These are phyloP conservation scores for Agrotis segetum DNA, from an alignment of 2,888 invertebrate species.

Conservation along the genomic window DNA sequence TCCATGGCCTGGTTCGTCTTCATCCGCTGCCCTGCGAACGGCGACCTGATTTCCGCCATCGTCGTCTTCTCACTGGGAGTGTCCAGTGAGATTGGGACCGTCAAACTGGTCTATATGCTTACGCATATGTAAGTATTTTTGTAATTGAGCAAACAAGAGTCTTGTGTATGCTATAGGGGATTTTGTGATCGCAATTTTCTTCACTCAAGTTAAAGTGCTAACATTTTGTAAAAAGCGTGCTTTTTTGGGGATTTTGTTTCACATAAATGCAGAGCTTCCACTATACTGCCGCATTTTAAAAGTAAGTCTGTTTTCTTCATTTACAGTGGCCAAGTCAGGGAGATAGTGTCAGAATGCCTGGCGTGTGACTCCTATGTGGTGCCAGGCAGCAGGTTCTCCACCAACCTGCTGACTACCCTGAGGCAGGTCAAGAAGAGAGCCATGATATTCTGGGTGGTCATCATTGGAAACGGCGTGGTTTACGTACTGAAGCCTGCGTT, in stretches of 20 bases:
- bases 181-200: too few species aligned
- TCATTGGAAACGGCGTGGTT: constrained; percentile 72
- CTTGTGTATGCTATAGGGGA: too few species aligned
- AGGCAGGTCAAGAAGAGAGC: constrained; percentile 75
- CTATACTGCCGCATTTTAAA: too few species aligned
- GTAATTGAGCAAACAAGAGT: too few species aligned
- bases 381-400: constrained; percentile 70
- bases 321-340: constrained; percentile 68
- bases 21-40: constrained; percentile 66
- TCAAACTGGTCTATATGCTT: constrained; percentile 74
- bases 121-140: constrained; percentile 68
- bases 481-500: constrained; percentile 72
- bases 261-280: too few species aligned
- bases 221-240: too few species aligned
- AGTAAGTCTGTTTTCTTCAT: background rate
- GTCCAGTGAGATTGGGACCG: constrained; percentile 74
- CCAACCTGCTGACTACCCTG: constrained; percentile 68
- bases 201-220: too few species aligned
- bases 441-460: constrained; percentile 73
- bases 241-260: too few species aligned
- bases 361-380: constrained; percentile 65
- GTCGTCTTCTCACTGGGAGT: constrained; percentile 74
- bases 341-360: constrained; percentile 70
- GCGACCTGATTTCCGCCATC: constrained; percentile 70
- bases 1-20: constrained; percentile 80